phyloP scores from a whole-genome alignment of 2,113 vertebrate species.

The rat (Rattus norvegicus) region DNA sequence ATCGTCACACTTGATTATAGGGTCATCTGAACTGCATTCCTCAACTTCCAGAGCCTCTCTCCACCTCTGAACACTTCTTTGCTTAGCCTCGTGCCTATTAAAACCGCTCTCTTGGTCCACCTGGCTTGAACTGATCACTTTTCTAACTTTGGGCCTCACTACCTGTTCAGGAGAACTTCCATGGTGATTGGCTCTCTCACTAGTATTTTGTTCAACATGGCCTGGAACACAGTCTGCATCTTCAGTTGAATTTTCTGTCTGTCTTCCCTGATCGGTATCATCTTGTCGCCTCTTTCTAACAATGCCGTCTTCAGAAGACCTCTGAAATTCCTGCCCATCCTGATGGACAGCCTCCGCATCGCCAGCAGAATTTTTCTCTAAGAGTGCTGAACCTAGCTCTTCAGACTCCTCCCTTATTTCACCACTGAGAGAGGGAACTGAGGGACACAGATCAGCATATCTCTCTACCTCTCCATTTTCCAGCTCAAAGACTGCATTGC shows the following conservation, averaged over 20 bases:
- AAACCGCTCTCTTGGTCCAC: slow-evolving; percentile 76
- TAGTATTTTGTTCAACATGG: slow-evolving; percentile 62
- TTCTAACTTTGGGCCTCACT: slow-evolving; percentile 91
- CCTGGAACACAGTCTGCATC: slow-evolving; percentile 14
- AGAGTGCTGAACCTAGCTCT: slow-evolving; percentile 72
- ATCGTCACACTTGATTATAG: slow-evolving; percentile 74
- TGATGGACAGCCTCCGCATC: slow-evolving; percentile 59
- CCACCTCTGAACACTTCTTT: slow-evolving; percentile 74
- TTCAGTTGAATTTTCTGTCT: slow-evolving; percentile 41
- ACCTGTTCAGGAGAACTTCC: slow-evolving; percentile 84
- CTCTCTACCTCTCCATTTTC: slow-evolving; percentile 76
- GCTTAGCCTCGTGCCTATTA: slow-evolving; percentile 73
- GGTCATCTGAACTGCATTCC: slow-evolving; percentile 60
- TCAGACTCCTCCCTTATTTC: slow-evolving; percentile 72
- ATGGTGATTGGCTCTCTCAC: slow-evolving; percentile 55
- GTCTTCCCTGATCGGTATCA: slow-evolving; percentile 53
- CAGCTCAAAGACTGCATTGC: slow-evolving; percentile 79
- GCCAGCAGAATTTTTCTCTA: slow-evolving; percentile 59
- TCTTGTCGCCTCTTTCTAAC: slow-evolving; percentile 31
- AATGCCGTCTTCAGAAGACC: slow-evolving; percentile 72
- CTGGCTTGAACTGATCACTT: slow-evolving; percentile 73
- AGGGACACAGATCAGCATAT: slow-evolving; percentile 66
- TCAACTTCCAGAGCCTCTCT: slow-evolving; percentile 76
- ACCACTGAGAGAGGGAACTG: slow-evolving; percentile 53
- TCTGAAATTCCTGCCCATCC: slow-evolving; percentile 54